Evolutionary conservation across 2,888 invertebrate species (phyloP).

Genomic region (Odiellus spinosus): DNA sequence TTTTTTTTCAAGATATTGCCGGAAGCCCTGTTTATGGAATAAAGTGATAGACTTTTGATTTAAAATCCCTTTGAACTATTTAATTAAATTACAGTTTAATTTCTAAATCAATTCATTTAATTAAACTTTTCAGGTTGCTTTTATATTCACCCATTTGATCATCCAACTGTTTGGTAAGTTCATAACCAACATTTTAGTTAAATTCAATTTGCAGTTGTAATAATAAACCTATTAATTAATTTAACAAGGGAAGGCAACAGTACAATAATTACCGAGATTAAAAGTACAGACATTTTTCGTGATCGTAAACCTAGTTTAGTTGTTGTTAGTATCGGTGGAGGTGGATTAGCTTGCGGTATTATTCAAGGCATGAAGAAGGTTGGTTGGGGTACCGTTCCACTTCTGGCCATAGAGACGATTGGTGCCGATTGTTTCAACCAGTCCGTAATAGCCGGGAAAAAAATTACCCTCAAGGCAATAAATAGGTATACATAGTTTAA

Average conservation of each 20-base stretch:
- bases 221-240: too few relatives aligned
- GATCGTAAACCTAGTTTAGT: conserved; percentile 30
- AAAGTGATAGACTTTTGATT: too few relatives aligned
- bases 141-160: too few relatives aligned
- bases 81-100: too few relatives aligned
- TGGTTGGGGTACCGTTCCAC: conserved; percentile 31
- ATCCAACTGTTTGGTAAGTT: too few relatives aligned
- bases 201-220: too few relatives aligned
- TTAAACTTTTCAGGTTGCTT: too few relatives aligned
- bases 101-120: too few relatives aligned
- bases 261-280: conserved; percentile 31
- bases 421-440: conserved; percentile 34
- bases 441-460: conserved; percentile 28
- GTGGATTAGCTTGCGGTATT: conserved; percentile 33
- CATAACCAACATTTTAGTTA: too few relatives aligned
- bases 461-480: conserved; percentile 27
- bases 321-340: conserved; percentile 35
- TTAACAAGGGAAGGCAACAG: conserved; percentile 36
- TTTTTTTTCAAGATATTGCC: too few relatives aligned
- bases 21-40: too few relatives aligned
- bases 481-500: conserved; percentile 26
- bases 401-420: conserved; percentile 36
- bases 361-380: conserved; percentile 25
- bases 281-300: conserved; percentile 23
- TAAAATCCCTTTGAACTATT: too few relatives aligned